These are phyloP conservation scores for Nothobranchius furzeri DNA, from an alignment of 2,113 vertebrate genomes.

Conservation along the genomic window DNA sequence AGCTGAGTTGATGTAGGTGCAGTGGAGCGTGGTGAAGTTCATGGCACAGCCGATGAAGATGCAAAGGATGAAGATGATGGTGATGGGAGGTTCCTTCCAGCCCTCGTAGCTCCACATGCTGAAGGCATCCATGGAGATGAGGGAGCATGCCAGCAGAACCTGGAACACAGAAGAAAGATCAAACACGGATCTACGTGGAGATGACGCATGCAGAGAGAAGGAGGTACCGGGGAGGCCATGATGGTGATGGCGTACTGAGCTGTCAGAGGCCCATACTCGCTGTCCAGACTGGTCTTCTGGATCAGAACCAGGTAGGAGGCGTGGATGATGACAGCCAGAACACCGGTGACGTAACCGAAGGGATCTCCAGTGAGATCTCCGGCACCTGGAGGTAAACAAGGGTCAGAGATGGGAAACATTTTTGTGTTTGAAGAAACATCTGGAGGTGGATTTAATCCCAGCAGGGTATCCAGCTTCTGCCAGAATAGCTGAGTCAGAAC, in stretches of 20 bases:
- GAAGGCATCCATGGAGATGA: conserved; percentile 91
- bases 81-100: conserved; percentile 89
- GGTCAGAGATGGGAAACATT: too few species aligned
- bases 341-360: conserved; percentile 90
- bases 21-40: conserved; percentile 98
- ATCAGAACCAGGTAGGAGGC: conserved; percentile 96
- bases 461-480: too few species aligned
- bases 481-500: too few species aligned
- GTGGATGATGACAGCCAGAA: conserved; percentile 93
- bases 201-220: neutral
- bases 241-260: conserved; percentile 95
- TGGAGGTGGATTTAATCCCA: too few species aligned
- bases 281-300: conserved; percentile 91
- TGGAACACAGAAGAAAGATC: conserved; percentile 54
- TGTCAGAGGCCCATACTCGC: conserved; percentile 90
- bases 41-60: conserved; percentile 95
- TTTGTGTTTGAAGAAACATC: too few species aligned
- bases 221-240: conserved; percentile 84
- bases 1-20: conserved; percentile 98
- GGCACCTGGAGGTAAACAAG: conserved; percentile 81
- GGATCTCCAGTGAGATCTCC: conserved; percentile 94
- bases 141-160: conserved; percentile 86
- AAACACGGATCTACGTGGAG: neutral
- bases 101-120: conserved; percentile 91
- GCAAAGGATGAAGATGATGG: conserved; percentile 86